Evolutionary conservation across 23 tunicate species (phyloP), one percentile per base, ranked within the genome.

Genomic region (Trididemnum clinides): DNA sequence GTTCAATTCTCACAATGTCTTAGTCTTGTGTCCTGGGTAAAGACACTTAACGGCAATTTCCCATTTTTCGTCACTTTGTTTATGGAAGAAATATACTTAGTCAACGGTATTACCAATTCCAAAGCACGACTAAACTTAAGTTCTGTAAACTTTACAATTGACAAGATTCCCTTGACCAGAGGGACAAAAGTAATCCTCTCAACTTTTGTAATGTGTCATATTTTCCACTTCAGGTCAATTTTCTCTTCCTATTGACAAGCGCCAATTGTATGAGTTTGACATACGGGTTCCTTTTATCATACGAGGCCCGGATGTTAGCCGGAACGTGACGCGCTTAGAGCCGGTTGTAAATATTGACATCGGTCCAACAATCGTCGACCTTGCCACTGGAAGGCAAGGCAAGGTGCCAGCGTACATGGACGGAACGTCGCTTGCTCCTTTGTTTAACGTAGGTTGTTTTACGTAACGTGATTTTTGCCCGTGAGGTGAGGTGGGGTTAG

Each of bases 221-320:
- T 44, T 44, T 15, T 10, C 15, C 15, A 15, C 15, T 73, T 0
- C 92, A 88, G 99, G 99, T 3, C 99, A 96, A 80, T 96, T 91
- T 65, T 81, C 89, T 33, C 90, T 96, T 38, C 99, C 99, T 27
- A 87, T 90, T 10, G 99, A 91, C 83, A 96, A 96, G 58, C 93
- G 99, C 1, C 99, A 96, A 59, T 72, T 90, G 39, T 96, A 96
- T 51, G 99, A 96, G 57, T 87, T 88, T 35, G 99, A 96, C 73
- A 29, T 96, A 19, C 79, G 99, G 50, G 87, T 96, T 25, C 99
- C 99, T 35, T 74, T 96, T 54, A 74, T 96, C 1, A 78, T 96
- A 64, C 88, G 99, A 0, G 99, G 99, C 23, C 99, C 99, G 26
- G 92, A 83, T 7, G 90, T 96, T 4, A 28, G 88, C 0, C 83